phyloP scores from a whole-genome alignment of 2,113 vertebrate species.

The Cyanocitta stelleri region DNA sequence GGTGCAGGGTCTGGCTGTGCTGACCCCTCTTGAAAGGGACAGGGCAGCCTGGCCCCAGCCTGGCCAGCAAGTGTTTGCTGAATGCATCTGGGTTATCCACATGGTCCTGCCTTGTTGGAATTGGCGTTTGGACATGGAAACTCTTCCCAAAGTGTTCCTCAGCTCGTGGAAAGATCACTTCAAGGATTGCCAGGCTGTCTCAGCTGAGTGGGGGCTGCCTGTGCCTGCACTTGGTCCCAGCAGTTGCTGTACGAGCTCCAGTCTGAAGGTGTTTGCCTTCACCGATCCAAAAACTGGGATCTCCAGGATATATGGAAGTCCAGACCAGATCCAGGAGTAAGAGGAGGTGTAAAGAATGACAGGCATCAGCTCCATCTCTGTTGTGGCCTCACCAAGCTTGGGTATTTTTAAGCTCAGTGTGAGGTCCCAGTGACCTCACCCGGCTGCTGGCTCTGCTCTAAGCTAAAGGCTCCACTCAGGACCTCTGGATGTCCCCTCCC shows the following conservation, averaged over 20 bases:
- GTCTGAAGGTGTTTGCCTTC: not conserved
- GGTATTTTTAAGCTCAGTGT: not conserved
- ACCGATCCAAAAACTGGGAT: not conserved
- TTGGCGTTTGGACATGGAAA: not conserved
- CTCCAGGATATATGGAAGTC: not conserved
- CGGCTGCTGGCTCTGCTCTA: not conserved
- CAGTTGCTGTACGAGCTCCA: rapidly evolving
- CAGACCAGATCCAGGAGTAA: not conserved
- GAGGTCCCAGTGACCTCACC: not conserved
- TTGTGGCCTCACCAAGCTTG: not conserved
- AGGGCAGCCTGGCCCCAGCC: not conserved
- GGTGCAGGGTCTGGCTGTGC: not conserved
- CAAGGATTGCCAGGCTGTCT: not conserved
- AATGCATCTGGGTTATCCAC: not conserved
- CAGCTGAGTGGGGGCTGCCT: not conserved
- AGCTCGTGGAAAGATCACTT: not conserved
- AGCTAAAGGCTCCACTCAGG: not conserved
- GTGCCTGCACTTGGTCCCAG: not conserved
- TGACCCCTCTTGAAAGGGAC: not conserved
- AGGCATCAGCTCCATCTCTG: not conserved
- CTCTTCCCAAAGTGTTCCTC: not conserved
- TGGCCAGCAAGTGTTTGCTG: not conserved
- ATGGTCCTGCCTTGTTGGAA: not conserved
- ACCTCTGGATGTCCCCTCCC: not conserved
- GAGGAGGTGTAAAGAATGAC: not conserved